phyloP scores from a whole-genome alignment of 2,888 invertebrate genomes.

The Drosophila kuntzei region DNA sequence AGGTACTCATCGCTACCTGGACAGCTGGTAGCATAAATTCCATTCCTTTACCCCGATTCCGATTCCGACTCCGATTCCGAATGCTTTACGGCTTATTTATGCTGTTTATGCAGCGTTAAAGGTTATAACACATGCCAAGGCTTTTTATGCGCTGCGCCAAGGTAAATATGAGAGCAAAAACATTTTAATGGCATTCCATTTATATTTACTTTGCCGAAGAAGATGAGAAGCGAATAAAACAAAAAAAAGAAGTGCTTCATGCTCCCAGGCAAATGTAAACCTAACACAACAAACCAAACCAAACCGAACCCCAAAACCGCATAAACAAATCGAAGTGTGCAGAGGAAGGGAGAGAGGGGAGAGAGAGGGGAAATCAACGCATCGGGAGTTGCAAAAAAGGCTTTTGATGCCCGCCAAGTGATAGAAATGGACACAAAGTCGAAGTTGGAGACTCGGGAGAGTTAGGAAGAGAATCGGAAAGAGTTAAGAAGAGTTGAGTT shows the following conservation, averaged over 20 bases:
- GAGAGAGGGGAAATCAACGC: constrained; percentile 32
- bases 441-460: background rate
- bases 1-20: constrained; percentile 13
- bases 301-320: constrained; percentile 46
- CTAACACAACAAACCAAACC: constrained; percentile 59
- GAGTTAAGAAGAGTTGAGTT: background rate
- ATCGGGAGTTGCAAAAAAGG: constrained; percentile 68
- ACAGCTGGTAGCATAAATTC: constrained; percentile 27
- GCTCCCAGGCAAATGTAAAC: constrained; percentile 52
- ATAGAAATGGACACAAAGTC: constrained; percentile 36
- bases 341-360: background rate
- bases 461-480: background rate
- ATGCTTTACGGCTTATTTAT: constrained; percentile 66
- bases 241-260: constrained; percentile 11
- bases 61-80: background rate
- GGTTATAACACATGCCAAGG: constrained; percentile 55
- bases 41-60: constrained; percentile 13
- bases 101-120: constrained; percentile 79
- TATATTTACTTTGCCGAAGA: constrained; percentile 60
- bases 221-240: background rate
- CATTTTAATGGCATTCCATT: constrained; percentile 78
- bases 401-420: constrained; percentile 60
- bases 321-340: constrained; percentile 75
- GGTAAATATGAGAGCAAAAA: constrained; percentile 77
- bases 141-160: constrained; percentile 46